These are phyloP conservation scores for Agapornis canus DNA, from an alignment of 2,797 vertebrate species.

Conservation along the genomic window DNA sequence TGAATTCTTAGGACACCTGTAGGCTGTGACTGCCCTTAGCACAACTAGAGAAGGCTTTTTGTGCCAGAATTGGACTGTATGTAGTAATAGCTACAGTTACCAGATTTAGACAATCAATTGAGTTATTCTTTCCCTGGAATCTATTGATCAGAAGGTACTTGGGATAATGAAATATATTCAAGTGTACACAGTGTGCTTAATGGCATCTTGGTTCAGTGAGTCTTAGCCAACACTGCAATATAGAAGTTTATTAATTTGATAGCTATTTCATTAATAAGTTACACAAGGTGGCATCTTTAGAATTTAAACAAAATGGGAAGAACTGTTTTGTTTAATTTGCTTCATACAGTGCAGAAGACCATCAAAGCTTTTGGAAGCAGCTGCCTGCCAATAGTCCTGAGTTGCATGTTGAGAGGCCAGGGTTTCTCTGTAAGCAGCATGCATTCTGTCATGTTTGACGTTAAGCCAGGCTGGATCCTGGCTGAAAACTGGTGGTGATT, in stretches of 20 bases:
- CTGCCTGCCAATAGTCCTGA: background rate
- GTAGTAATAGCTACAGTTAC: background rate
- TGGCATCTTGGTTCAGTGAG: background rate
- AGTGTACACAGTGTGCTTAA: background rate
- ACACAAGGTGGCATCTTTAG: background rate
- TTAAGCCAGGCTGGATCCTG: background rate
- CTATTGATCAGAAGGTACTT: background rate
- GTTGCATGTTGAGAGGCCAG: background rate
- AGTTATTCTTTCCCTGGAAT: background rate
- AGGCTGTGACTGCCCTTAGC: background rate
- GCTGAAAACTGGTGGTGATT: background rate
- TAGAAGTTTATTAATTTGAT: background rate
- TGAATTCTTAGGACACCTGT: background rate
- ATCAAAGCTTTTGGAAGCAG: background rate
- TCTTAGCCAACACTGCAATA: background rate
- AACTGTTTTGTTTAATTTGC: background rate
- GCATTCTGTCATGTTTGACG: background rate
- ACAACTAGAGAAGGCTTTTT: background rate
- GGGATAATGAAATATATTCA: background rate
- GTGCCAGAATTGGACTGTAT: background rate
- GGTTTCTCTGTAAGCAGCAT: background rate
- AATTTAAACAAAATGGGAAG: background rate
- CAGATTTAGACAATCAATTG: background rate
- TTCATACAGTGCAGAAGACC: background rate
- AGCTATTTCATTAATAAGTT: background rate